Evolutionary conservation across 2,888 invertebrate species (phyloP).

Genomic region (Drosophila acutilabella): DNA sequence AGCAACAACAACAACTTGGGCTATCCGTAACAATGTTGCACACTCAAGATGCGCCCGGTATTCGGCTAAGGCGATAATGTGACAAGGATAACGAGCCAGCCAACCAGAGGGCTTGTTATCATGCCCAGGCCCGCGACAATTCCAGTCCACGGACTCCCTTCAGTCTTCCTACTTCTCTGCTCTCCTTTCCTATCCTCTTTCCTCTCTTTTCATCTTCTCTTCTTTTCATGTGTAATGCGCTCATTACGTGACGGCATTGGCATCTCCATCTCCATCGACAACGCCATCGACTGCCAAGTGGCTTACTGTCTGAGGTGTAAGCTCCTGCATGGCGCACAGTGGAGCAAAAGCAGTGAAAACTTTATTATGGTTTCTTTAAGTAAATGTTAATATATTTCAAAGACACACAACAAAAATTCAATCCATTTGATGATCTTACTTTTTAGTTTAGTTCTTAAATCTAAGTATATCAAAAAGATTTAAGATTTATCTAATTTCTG

Average conservation of each 20-base stretch:
- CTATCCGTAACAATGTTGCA: slow-evolving; percentile 76
- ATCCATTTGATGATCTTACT: too few relatives aligned
- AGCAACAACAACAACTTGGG: slow-evolving; percentile 27
- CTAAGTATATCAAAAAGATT: too few relatives aligned
- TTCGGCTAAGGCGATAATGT: slow-evolving; percentile 78
- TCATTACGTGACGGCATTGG: slow-evolving; percentile 76
- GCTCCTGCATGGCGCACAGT: slow-evolving; percentile 10
- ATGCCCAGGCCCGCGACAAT: slow-evolving; percentile 35
- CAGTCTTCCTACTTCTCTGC: neutral
- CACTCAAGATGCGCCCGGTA: slow-evolving; percentile 73
- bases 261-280: slow-evolving; percentile 33
- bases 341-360: neutral
- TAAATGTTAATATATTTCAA: too few relatives aligned
- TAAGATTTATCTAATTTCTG: too few relatives aligned
- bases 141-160: slow-evolving; percentile 8
- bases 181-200: neutral
- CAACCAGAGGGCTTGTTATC: slow-evolving; percentile 61
- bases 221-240: slow-evolving; percentile 71
- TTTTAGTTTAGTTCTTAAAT: too few relatives aligned
- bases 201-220: too few relatives aligned
- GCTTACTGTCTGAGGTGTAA: slow-evolving; percentile 27
- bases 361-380: too few relatives aligned
- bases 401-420: too few relatives aligned
- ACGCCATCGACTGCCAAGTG: slow-evolving; percentile 49
- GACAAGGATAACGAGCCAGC: slow-evolving; percentile 78